Evolutionary conservation across 2,797 vertebrate species (phyloP), one percentile per base, ranked within the genome.

Genomic region (Orientallactaga sibirica): DNA sequence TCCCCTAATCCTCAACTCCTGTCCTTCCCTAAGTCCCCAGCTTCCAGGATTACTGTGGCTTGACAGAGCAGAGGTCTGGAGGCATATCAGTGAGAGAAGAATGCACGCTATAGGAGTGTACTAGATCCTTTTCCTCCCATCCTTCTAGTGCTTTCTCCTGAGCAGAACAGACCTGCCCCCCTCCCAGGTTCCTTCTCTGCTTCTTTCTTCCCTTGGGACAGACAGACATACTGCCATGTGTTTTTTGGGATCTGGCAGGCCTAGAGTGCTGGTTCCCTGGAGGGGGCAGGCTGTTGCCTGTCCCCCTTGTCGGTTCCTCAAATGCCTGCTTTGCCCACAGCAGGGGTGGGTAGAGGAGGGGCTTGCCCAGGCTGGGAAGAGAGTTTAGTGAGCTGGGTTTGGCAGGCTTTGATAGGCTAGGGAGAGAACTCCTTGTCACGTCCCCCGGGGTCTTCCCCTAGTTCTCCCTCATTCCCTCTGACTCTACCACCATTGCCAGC

Each of bases 341-440:
- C 86, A 90, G 96, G 95, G 97, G 86, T 80, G 11, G 29, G 55
- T 3, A 12, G 55, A 16, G 55, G 55, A 70, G 94, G 94, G 97
- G 67, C 82, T 94, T 16, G 4, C 89, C 86, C 75, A 83, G 93
- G 93, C 82, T 95, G 61, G 2, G 95, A 90, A 97, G 64, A 78
- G 73, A 96, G 96, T 91, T 95, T 94, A 90, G 19, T 7, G 97
- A 97, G 93, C 86, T 89, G 55, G 55, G 89, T 68, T 83, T 11
- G 94, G 94, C 91, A 43, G 22, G 93, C 96, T 97, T 95, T 93
- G 96, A 95, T 94, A 95, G 96, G 95, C 96, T 96, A 93, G 94
- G 85, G 91, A 96, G 94, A 70, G 33, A 86, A 87, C 52, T 68
- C 80, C 76, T 79, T 94, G 92, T 77, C 16, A 61, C 37, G 33